Base-by-base conservation (phyloP, 2,888 invertebrate genomes). In the Agrilus biguttatus region DNA sequence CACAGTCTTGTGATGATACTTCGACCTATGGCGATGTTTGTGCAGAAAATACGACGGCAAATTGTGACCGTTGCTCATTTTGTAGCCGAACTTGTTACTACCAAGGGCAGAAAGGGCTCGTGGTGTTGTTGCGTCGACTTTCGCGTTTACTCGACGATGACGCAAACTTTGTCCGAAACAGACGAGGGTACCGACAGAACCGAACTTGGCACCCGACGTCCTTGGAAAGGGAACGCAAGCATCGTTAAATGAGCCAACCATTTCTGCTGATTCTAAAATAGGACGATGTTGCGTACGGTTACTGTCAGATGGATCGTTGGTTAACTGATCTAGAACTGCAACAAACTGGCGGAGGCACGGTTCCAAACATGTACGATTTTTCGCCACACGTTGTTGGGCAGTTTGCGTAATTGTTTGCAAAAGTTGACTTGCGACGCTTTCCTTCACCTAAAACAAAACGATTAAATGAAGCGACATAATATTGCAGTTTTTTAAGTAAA, bases 131-230 rank as follows among this genome's bases (percentile, higher is more conserved):
- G 79, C 76, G 59, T 85, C 85, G 14, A 79, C 75, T 52, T 82
- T 79, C 40, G 80, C 65, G 0, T 83, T 81, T 14, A 83, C 59
- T 43, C 83, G 70, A 52, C 83, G 73, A 52, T 77, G 75, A 42
- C 81, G 71, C 0, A 83, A 80, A 40, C 49, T 46, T 40, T 88
- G 75, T 40, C 83, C 83, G 66, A 95, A 95, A 51, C 86, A 86
- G 0, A 91, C 90, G 44, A 96, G 66, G 43, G 80, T 76, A 55
- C 88, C 88, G 17, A 85, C 84, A 21, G 85, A 84, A 65, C 88
- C 90, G 72, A 95, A 96, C 55, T 85, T 82, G 0, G 91, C 93
- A 1, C 93, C 93, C 8, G 90, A 91, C 0, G 93, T 95, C 42
- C 90, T 73, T 0, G 95, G 95, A 65, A 92, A 96, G 0, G 95